Base-by-base conservation (phyloP, 2,888 invertebrate genomes). In the Pycnomerus fuliginosus region DNA sequence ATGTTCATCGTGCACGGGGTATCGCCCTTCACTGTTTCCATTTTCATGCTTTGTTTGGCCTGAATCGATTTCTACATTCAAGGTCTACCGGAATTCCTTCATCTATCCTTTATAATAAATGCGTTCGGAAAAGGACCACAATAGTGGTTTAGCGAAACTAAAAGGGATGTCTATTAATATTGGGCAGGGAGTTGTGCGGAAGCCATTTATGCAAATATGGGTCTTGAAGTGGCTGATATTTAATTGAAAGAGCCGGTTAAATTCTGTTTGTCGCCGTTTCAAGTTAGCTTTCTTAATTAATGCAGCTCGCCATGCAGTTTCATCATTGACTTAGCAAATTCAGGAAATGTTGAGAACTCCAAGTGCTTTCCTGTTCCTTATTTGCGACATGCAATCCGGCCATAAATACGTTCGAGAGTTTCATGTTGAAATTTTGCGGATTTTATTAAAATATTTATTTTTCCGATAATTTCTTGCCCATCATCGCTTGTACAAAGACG, bases 281-380 rank as follows among this genome's bases (percentile, higher is more conserved):
- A 42, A 37, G 36, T 43, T 36, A 36, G 22, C 31, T 22, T 37
- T 23, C 35, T 36, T 53, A 55, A 56, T 55, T 52, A 50, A 55
- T 53, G 41, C 53, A 29, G 32, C 42, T 40, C 23, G 40, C 43
- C 45, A 34, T 46, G 50, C 55, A 51, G 55, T 61, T 55, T 54
- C 55, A 52, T 55, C 59, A 60, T 59, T 51, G 58, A 52, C 54
- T 58, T 53, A 56, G 55, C 56, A 60, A 63, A 59, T 56, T 49
- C 59, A 61, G 63, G 62, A 64, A 62, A 61, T 61, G 62, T 62
- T 56, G 56, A 49, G 56, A 61, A 57, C 56, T 58, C 55, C 56
- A 58, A 62, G 56, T 61, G 61, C 53, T 58, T 62, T 62, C 61
- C 56, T 51, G 57, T 55, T 62, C 52, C 52, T 52, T 43, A 43